phyloP scores from a whole-genome alignment of 2,888 invertebrate genomes.

The Carabus problematicus region DNA sequence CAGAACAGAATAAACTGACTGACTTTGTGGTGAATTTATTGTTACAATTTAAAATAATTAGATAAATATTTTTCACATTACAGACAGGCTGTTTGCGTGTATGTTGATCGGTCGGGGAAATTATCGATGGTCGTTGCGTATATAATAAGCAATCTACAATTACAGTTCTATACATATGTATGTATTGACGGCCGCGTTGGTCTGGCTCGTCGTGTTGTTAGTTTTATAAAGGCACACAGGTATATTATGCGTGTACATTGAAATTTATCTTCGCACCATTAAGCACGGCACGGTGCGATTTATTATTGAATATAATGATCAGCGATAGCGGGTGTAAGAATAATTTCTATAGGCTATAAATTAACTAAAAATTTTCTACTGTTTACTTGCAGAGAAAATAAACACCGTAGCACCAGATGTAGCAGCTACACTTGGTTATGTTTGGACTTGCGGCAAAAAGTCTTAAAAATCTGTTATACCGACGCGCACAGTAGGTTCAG shows the following conservation, averaged over 20 bases:
- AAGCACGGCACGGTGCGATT: constrained; percentile 24
- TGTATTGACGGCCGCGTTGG: constrained; percentile 3
- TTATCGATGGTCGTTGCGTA: constrained; percentile 18
- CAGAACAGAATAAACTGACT: background rate
- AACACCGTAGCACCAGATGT: no score
- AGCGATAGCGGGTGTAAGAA: constrained; percentile 27
- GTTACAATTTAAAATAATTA: constrained; percentile 32
- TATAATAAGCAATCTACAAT: constrained; percentile 37
- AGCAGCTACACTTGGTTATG: background rate
- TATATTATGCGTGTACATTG: constrained; percentile 26
- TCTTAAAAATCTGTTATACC: background rate
- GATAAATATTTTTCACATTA: constrained; percentile 29
- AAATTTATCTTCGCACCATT: constrained; percentile 39
- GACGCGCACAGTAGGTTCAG: background rate
- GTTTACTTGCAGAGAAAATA: constrained; percentile 7
- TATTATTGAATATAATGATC: constrained; percentile 40
- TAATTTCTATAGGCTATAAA: constrained; percentile 40
- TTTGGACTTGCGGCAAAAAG: background rate
- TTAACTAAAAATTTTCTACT: constrained; percentile 35
- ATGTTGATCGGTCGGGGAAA: constrained; percentile 6
- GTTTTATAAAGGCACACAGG: constrained; percentile 20
- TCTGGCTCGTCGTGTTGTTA: background rate
- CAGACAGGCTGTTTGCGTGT: background rate
- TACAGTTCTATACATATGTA: background rate
- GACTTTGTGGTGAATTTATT: constrained; percentile 17